phyloP scores from a whole-genome alignment of 2,888 invertebrate species.

The Abscondita cerata region DNA sequence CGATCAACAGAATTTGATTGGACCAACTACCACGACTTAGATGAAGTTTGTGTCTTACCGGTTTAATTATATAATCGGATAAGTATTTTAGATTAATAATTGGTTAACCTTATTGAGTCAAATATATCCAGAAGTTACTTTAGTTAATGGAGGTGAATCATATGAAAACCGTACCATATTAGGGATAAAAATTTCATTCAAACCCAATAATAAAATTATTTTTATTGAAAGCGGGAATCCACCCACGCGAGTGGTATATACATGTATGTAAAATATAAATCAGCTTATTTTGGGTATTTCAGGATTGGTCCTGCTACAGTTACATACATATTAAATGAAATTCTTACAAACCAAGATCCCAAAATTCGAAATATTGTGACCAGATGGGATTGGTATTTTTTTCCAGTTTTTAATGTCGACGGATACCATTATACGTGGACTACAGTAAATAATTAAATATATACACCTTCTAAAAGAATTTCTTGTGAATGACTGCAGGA shows the following conservation, averaged over 20 bases:
- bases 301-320: slow-evolving; percentile 54
- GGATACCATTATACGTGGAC: slow-evolving; percentile 62
- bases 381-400: slow-evolving; percentile 50
- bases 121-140: slow-evolving; percentile 60
- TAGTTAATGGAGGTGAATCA: slow-evolving; percentile 64
- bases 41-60: slow-evolving; percentile 53
- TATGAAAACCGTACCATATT: slow-evolving; percentile 67
- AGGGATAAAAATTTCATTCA: slow-evolving; percentile 61
- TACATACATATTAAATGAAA: slow-evolving; percentile 68
- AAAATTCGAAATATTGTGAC: slow-evolving; percentile 66
- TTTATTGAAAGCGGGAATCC: slow-evolving; percentile 69
- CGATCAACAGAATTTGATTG: slow-evolving; percentile 60
- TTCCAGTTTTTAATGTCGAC: slow-evolving; percentile 77
- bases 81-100: slow-evolving; percentile 59
- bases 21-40: slow-evolving; percentile 65
- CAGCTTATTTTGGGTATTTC: too few relatives aligned
- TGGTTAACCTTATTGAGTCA: slow-evolving; percentile 64
- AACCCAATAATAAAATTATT: slow-evolving; percentile 61
- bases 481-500: slow-evolving; percentile 60
- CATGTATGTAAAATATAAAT: too few relatives aligned
- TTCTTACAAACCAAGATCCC: slow-evolving; percentile 66
- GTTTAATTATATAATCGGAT: too few relatives aligned
- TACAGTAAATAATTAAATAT: too few relatives aligned
- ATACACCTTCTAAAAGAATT: too few relatives aligned
- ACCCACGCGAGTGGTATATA: slow-evolving; percentile 54